Percentiles rank a stretch among this genome's conserved stretches.
These are phyloP conservation scores for Myotis planiceps DNA, from an alignment of 2,797 vertebrate species.

Conservation along the genomic window DNA sequence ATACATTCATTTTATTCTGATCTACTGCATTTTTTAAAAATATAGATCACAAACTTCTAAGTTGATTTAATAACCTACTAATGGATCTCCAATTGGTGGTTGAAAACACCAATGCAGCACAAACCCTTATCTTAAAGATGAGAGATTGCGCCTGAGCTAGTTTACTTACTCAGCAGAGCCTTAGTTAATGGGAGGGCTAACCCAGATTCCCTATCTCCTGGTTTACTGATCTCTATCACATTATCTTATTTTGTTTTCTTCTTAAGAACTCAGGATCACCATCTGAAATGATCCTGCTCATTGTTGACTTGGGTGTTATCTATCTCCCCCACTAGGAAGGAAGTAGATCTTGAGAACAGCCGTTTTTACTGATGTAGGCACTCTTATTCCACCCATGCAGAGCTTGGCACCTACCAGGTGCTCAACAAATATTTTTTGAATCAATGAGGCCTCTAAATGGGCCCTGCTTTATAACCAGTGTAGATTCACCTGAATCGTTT, in stretches of 20 bases:
- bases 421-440: constrained; percentile 40
- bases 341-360: neutral
- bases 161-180: neutral
- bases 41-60: neutral
- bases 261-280: neutral
- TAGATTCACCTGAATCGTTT: neutral
- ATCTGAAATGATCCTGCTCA: neutral
- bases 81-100: neutral
- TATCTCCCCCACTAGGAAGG: neutral
- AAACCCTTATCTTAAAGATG: neutral
- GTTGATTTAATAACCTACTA: constrained; percentile 5
- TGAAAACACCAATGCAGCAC: neutral
- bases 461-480: neutral
- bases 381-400: neutral
- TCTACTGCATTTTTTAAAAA: neutral
- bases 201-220: neutral
- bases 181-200: neutral
- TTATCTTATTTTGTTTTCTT: constrained; percentile 44
- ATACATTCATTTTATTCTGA: neutral
- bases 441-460: neutral
- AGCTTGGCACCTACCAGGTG: neutral
- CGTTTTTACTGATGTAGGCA: neutral
- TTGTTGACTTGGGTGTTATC: neutral
- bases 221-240: neutral
- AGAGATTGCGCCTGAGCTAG: neutral